Evolutionary conservation across 2,888 invertebrate species (phyloP).

Genomic region (Mimachlamys varia): DNA sequence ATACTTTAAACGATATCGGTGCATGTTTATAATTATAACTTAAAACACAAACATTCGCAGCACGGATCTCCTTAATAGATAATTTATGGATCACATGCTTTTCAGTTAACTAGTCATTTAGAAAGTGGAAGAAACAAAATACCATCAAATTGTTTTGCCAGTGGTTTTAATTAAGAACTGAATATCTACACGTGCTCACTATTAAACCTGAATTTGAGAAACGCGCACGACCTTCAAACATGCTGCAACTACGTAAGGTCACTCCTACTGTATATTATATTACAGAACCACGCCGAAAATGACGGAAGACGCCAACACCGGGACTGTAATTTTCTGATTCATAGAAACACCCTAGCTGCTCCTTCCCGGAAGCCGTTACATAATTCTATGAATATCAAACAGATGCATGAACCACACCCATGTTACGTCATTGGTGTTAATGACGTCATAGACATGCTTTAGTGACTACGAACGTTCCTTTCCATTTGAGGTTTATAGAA

Average conservation of each 20-base stretch:
- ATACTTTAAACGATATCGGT: neutral
- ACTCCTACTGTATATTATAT: neutral
- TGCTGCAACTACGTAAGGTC: neutral
- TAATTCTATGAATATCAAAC: neutral
- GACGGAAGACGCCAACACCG: neutral
- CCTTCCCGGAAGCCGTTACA: neutral
- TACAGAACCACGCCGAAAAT: neutral
- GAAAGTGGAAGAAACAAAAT: neutral
- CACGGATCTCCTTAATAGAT: neutral
- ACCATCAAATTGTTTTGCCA: neutral
- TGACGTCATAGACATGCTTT: too few species aligned
- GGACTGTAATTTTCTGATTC: neutral
- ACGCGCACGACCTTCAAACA: neutral
- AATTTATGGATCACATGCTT: neutral
- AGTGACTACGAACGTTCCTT: too few species aligned
- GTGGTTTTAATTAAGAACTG: neutral
- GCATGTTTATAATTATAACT: neutral
- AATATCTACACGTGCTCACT: neutral
- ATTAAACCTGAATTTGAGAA: neutral
- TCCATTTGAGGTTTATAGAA: too few species aligned
- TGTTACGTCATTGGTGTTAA: neutral
- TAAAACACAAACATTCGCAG: neutral
- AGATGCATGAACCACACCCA: neutral
- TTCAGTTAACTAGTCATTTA: neutral
- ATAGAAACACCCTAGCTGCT: neutral